Percentiles rank a stretch among this genome's conserved stretches.
phyloP scores from a whole-genome alignment of 2,888 invertebrate species.

The Protophormia terraenovae region DNA sequence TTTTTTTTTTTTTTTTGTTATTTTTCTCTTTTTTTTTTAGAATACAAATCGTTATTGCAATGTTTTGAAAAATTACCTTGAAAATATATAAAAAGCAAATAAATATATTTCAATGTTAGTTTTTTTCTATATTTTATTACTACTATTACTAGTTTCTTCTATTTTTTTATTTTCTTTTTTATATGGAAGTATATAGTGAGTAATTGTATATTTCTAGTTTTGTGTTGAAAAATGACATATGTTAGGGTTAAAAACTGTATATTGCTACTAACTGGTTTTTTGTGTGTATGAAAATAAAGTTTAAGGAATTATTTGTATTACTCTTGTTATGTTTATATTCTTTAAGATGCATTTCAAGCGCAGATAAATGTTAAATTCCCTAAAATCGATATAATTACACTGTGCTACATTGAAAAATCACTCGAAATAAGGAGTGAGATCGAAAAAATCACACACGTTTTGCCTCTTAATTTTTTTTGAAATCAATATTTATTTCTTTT shows the following conservation, averaged over 20 bases:
- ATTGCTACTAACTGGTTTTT: background rate
- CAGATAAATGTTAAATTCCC: no score
- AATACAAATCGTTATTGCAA: conserved; percentile 24
- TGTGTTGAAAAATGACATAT: conserved; percentile 26
- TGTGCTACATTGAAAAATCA: no score
- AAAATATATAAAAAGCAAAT: conserved; percentile 18
- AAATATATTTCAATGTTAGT: conserved; percentile 37
- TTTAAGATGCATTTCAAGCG: no score
- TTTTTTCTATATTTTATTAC: conserved; percentile 23
- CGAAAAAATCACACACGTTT: no score
- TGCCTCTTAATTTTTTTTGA: no score
- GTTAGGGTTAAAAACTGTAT: conserved; percentile 11
- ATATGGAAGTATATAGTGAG: no score
- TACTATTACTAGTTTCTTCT: background rate
- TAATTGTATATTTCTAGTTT: no score
- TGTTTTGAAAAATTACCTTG: conserved; percentile 52
- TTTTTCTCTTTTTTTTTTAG: background rate
- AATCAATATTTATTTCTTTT: no score
- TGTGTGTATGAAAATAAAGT: background rate
- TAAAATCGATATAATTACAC: no score
- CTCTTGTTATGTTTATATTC: no score
- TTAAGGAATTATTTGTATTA: background rate
- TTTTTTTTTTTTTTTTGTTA: background rate
- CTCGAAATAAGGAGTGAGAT: no score
- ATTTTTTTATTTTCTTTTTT: conserved; percentile 7